These are phyloP conservation scores for Alosa sapidissima DNA, from an alignment of 2,797 vertebrate genomes.

Conservation along the genomic window DNA sequence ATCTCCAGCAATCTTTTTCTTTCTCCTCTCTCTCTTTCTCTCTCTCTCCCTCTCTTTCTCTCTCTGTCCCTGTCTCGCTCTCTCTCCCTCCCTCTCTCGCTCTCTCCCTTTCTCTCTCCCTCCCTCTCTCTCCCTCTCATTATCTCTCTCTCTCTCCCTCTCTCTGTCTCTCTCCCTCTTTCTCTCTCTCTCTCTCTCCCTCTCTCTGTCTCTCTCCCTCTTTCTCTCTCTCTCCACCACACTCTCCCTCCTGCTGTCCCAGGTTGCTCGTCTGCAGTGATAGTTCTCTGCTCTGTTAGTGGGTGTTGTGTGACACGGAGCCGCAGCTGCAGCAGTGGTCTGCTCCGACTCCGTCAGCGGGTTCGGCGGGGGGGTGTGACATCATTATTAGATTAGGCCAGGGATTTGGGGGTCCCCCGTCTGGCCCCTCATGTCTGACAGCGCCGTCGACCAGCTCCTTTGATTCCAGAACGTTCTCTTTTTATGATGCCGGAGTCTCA, in stretches of 20 bases:
- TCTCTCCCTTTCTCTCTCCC: too few species aligned
- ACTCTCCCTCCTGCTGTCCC: too few species aligned
- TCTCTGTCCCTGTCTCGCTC: background rate
- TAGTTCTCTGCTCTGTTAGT: background rate
- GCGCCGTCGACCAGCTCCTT: background rate
- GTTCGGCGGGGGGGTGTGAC: background rate
- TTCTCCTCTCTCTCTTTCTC: conserved; percentile 42
- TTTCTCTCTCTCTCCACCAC: background rate
- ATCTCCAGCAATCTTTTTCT: background rate
- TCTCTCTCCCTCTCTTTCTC: background rate
- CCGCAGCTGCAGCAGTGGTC: background rate
- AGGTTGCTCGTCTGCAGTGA: too few species aligned
- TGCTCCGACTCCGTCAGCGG: background rate
- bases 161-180: too few species aligned
- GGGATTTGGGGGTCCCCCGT: background rate
- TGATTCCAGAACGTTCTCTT: background rate
- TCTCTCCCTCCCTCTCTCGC: too few species aligned
- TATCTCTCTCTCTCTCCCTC: background rate
- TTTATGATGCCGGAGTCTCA: background rate
- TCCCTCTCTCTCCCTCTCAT: background rate
- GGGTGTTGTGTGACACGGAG: background rate
- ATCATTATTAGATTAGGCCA: conserved; percentile 19
- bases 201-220: background rate
- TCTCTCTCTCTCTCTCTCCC: background rate
- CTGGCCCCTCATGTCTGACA: background rate